A percentile compares a stretch with the other conserved stretches of the same genome.
Conservation (phyloP, 2,888 invertebrate species). For the Germaria angustata region DNA sequence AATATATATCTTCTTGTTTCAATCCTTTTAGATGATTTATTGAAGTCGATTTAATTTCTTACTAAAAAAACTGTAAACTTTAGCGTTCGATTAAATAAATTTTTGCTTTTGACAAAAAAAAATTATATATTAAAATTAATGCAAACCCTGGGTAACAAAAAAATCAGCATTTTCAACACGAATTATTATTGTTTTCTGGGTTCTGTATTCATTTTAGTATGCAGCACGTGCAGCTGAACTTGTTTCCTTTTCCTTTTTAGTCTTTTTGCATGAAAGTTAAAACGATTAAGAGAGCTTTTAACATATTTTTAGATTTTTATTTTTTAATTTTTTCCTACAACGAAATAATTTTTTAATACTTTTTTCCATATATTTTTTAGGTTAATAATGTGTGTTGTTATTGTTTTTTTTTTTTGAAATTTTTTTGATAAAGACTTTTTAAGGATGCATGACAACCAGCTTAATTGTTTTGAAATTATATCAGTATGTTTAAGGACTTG, state of each 20-base stretch:
- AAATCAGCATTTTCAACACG: too few species aligned
- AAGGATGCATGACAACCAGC: conserved; percentile 25
- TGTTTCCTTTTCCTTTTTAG: background rate
- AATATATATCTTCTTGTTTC: too few species aligned
- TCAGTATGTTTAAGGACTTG: background rate
- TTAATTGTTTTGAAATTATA: conserved; percentile 12
- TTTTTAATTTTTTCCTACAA: background rate
- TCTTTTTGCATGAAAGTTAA: conserved; percentile 6
- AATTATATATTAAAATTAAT: too few species aligned
- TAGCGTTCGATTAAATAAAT: too few species aligned
- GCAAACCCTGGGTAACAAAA: too few species aligned
- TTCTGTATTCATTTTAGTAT: background rate
- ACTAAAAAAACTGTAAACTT: too few species aligned
- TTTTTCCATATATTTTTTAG: conserved; percentile 24
- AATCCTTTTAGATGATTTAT: too few species aligned
- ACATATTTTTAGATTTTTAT: background rate
- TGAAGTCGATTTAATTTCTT: too few species aligned
- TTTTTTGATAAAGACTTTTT: background rate
- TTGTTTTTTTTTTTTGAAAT: background rate
- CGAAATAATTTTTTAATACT: background rate
- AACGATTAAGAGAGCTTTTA: conserved; percentile 43
- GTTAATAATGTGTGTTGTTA: conserved; percentile 1
- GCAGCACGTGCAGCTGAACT: conserved; percentile 23
- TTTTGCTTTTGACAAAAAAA: too few species aligned
- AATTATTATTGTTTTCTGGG: conserved; percentile 4